A percentile compares a stretch with the other conserved stretches of the same genome.
Evolutionary conservation across 2,888 invertebrate species (phyloP).

Genomic region (Sisyra terminalis): DNA sequence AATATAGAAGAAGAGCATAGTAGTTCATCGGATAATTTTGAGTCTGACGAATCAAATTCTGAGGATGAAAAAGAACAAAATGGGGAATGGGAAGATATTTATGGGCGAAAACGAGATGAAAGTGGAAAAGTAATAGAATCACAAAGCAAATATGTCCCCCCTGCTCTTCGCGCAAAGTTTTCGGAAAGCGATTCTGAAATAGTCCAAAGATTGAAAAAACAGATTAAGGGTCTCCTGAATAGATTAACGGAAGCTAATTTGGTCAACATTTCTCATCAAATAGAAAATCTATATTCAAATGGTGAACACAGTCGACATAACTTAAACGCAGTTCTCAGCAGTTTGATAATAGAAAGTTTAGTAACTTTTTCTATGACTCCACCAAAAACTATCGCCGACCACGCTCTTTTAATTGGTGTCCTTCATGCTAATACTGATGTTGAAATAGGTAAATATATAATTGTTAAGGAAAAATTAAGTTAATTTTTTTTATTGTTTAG

Average conservation of each 20-base stretch:
- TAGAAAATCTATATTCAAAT: slow-evolving; percentile 63
- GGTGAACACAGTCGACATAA: slow-evolving; percentile 54
- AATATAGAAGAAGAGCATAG: slow-evolving; percentile 11
- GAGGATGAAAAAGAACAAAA: slow-evolving; percentile 12
- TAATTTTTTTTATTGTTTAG: slow-evolving; percentile 23
- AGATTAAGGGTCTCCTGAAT: slow-evolving; percentile 79
- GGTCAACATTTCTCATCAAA: slow-evolving; percentile 59
- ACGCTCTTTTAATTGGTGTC: slow-evolving; percentile 65
- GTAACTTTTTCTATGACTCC: slow-evolving; percentile 43
- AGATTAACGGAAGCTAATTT: slow-evolving; percentile 77
- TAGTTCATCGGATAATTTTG: slow-evolving; percentile 14
- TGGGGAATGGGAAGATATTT: slow-evolving; percentile 77
- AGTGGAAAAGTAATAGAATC: slow-evolving; percentile 58
- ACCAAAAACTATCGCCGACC: slow-evolving; percentile 65
- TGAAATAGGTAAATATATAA: slow-evolving; percentile 59
- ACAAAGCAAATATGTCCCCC: slow-evolving; percentile 58
- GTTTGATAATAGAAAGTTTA: slow-evolving; percentile 53
- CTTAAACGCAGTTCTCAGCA: slow-evolving; percentile 59
- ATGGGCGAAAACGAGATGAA: slow-evolving; percentile 69
- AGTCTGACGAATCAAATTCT: slow-evolving; percentile 13
- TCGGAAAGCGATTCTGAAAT: slow-evolving; percentile 35
- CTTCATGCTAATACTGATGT: slow-evolving; percentile 81
- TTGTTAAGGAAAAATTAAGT: background rate
- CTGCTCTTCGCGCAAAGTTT: slow-evolving; percentile 49
- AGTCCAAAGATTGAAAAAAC: slow-evolving; percentile 49